Base-by-base conservation (phyloP, 1,140 invertebrate genomes). In the Trachelipus rathkii region DNA sequence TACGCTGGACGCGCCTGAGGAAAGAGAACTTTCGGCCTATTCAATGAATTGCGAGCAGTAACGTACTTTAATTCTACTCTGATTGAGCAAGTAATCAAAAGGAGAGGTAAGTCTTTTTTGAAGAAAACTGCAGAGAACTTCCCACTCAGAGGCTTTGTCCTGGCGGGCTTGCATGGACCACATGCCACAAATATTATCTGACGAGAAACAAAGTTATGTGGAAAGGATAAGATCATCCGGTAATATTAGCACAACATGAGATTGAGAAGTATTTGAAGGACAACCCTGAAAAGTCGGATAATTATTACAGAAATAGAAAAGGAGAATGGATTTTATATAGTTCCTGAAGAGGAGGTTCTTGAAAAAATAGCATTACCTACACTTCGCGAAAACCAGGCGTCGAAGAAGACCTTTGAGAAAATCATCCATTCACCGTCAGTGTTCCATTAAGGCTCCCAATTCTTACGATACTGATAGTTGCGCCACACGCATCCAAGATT, bases 301-400 rank as follows among this genome's bases (percentile, higher is more conserved):
- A 60, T 60, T 60, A 15, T 60, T 60, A 60, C 50, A 60, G 50
- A 19, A 60, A 60, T 60, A 60, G 50, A 60, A 60, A 60, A 60
- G 50, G 50, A 60, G 50, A 60, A 19, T 60, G 50, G 50, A 60
- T 60, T 60, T n/a, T 60, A 60, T 19, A 60, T 60, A 15, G 50
- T 60, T 15, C 50, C 50, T 13, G 50, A 60, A 19, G 50, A 60
- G 8, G 50, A 60, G 11, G 33, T 33, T 33, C 6, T 33, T 33
- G 33, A 33, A 33, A 33, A 33, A 33, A 33, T 33, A 3, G 2
- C n/a, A n/a, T 3, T 1, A 33, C 33, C 33, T 33, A 33, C 33
- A 33, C 33, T 33, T 33, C 33, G n/a, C n/a, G n/a, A 33, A 33
- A 33, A 33, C 33, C 33, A 33, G 1, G n/a, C n/a, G 1, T 33